phyloP scores from a whole-genome alignment of 2,797 vertebrate species.

The Meda fulgida region DNA sequence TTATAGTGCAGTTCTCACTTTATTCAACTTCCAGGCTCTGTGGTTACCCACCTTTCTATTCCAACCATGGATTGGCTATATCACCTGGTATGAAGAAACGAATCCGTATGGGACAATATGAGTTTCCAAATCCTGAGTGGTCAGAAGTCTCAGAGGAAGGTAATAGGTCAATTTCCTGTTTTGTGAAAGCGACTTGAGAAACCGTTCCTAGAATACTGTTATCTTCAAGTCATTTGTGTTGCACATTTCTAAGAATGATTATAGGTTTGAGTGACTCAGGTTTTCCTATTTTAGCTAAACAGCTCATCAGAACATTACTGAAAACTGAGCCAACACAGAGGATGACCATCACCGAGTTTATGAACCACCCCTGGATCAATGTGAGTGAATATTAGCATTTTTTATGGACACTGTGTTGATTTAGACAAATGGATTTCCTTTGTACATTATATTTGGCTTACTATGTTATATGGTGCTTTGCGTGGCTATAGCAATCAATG shows the following conservation, averaged over 20 bases:
- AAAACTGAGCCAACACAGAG: conserved; percentile 96
- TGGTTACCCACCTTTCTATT: conserved; percentile 98
- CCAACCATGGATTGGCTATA: conserved; percentile 96
- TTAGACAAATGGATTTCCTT: not conserved
- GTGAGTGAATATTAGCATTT: conserved; percentile 71
- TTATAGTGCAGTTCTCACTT: not conserved
- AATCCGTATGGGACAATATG: conserved; percentile 95
- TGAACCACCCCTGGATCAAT: conserved; percentile 99
- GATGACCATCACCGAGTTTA: conserved; percentile 98
- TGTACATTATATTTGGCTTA: not conserved
- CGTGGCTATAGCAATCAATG: conserved; percentile 87
- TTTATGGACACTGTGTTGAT: not conserved
- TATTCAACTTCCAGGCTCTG: conserved; percentile 81
- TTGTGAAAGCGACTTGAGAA: not conserved
- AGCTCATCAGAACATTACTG: conserved; percentile 92
- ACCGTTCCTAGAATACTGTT: conserved; percentile 29
- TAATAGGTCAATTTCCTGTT: conserved; percentile 62
- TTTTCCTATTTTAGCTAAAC: conserved; percentile 82
- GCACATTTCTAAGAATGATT: conserved; percentile 23
- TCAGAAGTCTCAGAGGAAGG: conserved; percentile 96
- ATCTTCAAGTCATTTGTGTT: not conserved
- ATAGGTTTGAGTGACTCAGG: not conserved
- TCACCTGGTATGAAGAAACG: conserved; percentile 97
- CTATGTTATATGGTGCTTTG: not conserved
- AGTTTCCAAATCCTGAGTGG: conserved; percentile 97